These are phyloP conservation scores for Drosophila sechellia DNA, from an alignment of 1,140 invertebrate genomes.

Conservation along the genomic window DNA sequence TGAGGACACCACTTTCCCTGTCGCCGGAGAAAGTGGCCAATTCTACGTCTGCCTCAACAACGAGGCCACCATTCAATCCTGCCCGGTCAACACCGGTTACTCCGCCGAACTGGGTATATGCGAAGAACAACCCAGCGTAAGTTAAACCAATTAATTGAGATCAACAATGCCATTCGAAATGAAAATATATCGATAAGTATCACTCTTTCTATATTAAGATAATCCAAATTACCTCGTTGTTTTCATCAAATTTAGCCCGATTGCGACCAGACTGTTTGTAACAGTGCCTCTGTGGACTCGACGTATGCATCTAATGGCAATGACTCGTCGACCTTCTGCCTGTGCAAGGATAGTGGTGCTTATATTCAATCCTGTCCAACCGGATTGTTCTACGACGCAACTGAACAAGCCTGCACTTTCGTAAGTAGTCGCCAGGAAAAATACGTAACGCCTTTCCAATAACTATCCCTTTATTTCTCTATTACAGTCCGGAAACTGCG, in stretches of 20 bases:
- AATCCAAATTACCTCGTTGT: not conserved
- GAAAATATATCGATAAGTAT: too few relatives aligned
- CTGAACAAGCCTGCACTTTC: constrained; percentile 22
- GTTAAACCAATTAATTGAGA: not conserved
- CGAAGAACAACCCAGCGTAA: constrained; percentile 61
- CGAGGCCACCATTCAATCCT: constrained; percentile 32
- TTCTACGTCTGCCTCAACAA: constrained; percentile 50
- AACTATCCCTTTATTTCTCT: not conserved
- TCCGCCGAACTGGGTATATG: constrained; percentile 17
- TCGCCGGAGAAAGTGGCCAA: constrained; percentile 25
- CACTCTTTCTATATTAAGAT: too few relatives aligned
- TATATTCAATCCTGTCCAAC: constrained; percentile 33
- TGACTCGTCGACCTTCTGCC: constrained; percentile 53
- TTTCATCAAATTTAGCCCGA: constrained; percentile 2
- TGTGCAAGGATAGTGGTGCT: constrained; percentile 39
- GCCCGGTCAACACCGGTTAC: constrained; percentile 19
- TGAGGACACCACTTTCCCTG: constrained; percentile 24
- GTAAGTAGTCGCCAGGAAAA: constrained; percentile 28
- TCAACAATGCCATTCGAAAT: too few relatives aligned
- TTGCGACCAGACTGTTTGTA: constrained; percentile 65
- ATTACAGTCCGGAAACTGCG: constrained; percentile 55
- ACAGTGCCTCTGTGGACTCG: not conserved
- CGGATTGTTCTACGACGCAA: constrained; percentile 34
- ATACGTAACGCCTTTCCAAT: too few relatives aligned
- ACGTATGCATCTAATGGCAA: constrained; percentile 32